Evolutionary conservation across 1,140 invertebrate genomes (phyloP), one percentile per base, ranked within the genome.

Genomic region (Atopsyche davidsoni): DNA sequence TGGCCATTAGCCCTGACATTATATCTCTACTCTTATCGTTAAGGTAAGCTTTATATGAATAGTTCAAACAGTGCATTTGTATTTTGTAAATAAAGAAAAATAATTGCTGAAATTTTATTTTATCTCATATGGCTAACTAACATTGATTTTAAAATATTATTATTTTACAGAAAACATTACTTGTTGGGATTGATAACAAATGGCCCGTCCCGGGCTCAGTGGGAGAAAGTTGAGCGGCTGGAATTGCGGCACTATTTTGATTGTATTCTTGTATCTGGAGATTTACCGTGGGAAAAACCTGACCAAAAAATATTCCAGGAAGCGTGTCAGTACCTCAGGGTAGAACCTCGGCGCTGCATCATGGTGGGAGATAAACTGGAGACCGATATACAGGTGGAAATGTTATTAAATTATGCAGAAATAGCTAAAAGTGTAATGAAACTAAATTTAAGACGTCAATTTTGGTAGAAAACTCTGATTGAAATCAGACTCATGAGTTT

Each of bases 341-440:
- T 91, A 6, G 71, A 79, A 56, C 80, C 87, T 0, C 64, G 76
- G 13, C 77, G 81, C 56, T 90, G 86, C 68, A 78, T 88, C 53
- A 91, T 92, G 86, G 81, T 92, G 58, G 88, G 88, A 7, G 89
- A 91, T 62, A 89, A 87, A 63, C 63, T 91, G 50, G 85, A 90
- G 64, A 89, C 87, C 7, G 89, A 91, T 68, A 91, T 92, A 53
- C 73, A 75, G 71, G 77, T 79, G 28, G 53, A 57, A 24, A 11
- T 32, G n/a, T 19, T 28, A n/a, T 41, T 43, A 43, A 25, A n/a
- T n/a, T n/a, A n/a, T n/a, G n/a, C n/a, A n/a, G n/a, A n/a, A n/a
- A n/a, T n/a, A n/a, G n/a, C n/a, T n/a, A n/a, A n/a, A n/a, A n/a
- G n/a, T n/a, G n/a, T n/a, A n/a, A n/a, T n/a, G n/a, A n/a, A n/a